A percentile compares a stretch with the other conserved stretches of the same genome.
Conservation (phyloP, 2,113 vertebrate genomes). For the Epinephelus moara region DNA sequence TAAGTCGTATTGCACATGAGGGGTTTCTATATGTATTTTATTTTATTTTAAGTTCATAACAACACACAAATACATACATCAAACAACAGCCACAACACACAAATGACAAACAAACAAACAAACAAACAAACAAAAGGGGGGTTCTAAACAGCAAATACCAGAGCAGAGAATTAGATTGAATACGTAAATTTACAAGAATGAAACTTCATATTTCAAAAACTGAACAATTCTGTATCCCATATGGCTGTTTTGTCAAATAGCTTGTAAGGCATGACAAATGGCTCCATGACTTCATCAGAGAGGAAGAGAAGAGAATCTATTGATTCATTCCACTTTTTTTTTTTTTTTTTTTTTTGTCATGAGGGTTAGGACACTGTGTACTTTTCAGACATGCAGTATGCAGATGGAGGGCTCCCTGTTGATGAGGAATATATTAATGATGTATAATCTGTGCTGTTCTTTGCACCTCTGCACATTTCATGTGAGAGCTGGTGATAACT, state of each 20-base stretch:
- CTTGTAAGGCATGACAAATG: neutral
- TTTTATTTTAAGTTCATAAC: no score
- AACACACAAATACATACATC: no score
- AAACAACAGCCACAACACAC: no score
- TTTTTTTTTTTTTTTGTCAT: slow-evolving; percentile 6
- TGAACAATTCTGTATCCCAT: neutral
- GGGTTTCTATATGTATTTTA: no score
- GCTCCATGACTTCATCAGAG: neutral
- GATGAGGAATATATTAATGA: neutral
- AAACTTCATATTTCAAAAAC: neutral
- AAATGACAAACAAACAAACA: no score
- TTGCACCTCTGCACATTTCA: neutral
- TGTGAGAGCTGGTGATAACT: no score
- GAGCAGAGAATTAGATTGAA: no score
- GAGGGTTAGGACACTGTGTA: slow-evolving; percentile 44
- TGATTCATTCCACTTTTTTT: slow-evolving; percentile 51
- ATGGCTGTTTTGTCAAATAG: neutral
- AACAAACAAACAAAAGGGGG: no score
- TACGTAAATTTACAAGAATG: neutral
- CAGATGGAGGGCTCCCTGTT: neutral
- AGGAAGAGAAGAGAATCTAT: slow-evolving; percentile 6
- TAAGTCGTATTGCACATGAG: neutral
- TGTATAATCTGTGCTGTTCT: neutral
- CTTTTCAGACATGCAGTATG: slow-evolving; percentile 9
- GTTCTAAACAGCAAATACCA: no score